Evolutionary conservation across 1,140 invertebrate genomes (phyloP), one percentile per base, ranked within the genome.

Genomic region (Scylla paramamosain): DNA sequence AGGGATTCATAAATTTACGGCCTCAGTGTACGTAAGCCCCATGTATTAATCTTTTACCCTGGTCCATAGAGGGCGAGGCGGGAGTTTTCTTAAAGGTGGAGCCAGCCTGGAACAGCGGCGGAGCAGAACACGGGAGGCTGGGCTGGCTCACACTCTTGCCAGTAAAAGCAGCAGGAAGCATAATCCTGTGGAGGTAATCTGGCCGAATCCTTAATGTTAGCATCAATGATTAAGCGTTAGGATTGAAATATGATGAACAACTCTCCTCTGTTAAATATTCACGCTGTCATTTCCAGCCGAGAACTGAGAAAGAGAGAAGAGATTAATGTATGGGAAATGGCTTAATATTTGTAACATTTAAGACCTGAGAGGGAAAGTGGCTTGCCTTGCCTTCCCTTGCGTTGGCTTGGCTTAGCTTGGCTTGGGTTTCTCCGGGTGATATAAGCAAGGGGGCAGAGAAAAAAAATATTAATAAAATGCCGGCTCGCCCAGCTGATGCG

Each of bases 211-310:
- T 77, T 77, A 77, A 77, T 77, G 67, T 77, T 77, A 20, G 20
- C 20, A 77, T 77, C 67, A 77, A 77, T 77, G 67, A 77, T 77
- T 77, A 77, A 77, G 67, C 25, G 8, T 7, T 20, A n/a, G 67
- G 25, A n/a, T 77, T 77, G 67, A 77, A 77, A 77, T 77, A 77
- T 77, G 25, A 77, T 77, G 67, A 77, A 77, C 67, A 77, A 0
- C 67, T n/a, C 20, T 77, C 67, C 67, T 12, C 20, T 20, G 16
- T 77, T 77, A 77, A 77, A 77, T n/a, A 77, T 77, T 77, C 67
- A 77, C 67, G 67, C 67, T 77, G 67, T 77, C 67, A 77, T 77
- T 77, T 77, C 67, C 67, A 77, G 67, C 67, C 67, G 67, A n/a
- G 67, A 25, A 77, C 2, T 20, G 52, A 59, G 52, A 59, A 20